Evolutionary conservation across 2,888 invertebrate species (phyloP).

Genomic region (Idaea aversata): DNA sequence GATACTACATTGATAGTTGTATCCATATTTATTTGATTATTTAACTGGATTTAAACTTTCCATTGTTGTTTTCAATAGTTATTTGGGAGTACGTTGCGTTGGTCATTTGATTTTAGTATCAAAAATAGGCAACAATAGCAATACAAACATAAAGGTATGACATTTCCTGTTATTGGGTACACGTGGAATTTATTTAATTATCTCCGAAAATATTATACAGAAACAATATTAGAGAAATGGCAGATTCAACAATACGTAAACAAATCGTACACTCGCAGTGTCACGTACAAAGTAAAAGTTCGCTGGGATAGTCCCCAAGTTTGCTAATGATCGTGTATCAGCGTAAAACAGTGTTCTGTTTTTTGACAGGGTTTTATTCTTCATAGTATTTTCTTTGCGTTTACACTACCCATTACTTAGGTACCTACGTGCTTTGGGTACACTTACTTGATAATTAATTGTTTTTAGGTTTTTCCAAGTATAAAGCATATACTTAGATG

Average conservation of each 20-base stretch:
- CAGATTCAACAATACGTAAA: neutral
- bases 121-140: neutral
- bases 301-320: neutral
- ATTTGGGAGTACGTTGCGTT: neutral
- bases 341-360: neutral
- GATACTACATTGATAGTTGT: neutral
- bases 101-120: neutral
- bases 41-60: neutral
- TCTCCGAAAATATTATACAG: neutral
- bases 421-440: too few relatives aligned
- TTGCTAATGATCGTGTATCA: conserved; percentile 25
- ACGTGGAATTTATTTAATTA: neutral
- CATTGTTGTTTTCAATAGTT: conserved; percentile 7
- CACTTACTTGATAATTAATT: too few relatives aligned
- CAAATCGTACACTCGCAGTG: neutral
- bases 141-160: neutral
- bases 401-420: neutral
- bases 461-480: too few relatives aligned
- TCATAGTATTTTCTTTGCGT: neutral
- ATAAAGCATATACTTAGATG: too few relatives aligned
- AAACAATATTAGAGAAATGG: neutral
- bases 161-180: neutral
- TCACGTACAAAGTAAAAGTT: neutral
- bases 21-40: neutral
- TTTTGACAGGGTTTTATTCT: neutral